Evolutionary conservation across 1,140 invertebrate genomes (phyloP).

Genomic region (Vanessa tameamea): DNA sequence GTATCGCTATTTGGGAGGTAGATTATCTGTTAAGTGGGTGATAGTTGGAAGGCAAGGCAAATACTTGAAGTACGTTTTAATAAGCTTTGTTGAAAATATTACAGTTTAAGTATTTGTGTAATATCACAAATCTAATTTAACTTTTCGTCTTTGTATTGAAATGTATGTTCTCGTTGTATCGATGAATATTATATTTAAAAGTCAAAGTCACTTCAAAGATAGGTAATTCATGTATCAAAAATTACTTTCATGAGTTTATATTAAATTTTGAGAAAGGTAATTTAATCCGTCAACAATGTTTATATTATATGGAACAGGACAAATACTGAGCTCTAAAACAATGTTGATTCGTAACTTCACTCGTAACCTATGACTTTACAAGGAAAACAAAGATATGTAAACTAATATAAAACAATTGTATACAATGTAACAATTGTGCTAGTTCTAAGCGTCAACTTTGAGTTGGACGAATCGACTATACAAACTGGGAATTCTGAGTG

Average conservation of each 20-base stretch:
- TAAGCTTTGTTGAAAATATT: too few relatives aligned
- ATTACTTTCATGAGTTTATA: background rate
- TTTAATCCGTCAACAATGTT: background rate
- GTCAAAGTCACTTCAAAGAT: background rate
- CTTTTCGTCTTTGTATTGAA: too few relatives aligned
- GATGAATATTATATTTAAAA: background rate
- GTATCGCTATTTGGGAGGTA: too few relatives aligned
- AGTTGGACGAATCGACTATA: conserved; percentile 29
- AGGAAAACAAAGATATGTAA: conserved; percentile 29
- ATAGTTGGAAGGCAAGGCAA: too few relatives aligned
- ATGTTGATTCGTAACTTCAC: conserved; percentile 18
- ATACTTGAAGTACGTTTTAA: too few relatives aligned
- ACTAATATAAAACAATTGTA: conserved; percentile 30
- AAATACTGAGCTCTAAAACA: conserved; percentile 6
- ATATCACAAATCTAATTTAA: too few relatives aligned
- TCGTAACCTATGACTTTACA: conserved; percentile 7
- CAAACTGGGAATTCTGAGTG: conserved; percentile 14
- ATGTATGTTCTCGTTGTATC: too few relatives aligned
- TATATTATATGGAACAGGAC: background rate
- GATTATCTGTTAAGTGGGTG: too few relatives aligned
- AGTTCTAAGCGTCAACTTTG: conserved; percentile 28
- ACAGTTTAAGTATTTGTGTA: too few relatives aligned
- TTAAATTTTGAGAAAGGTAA: background rate
- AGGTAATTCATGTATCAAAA: background rate
- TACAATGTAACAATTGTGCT: conserved; percentile 31